Evolutionary conservation across 2,888 invertebrate genomes (phyloP), one percentile per base, ranked within the genome.

Genomic region (Amblyjoppa proteus): DNA sequence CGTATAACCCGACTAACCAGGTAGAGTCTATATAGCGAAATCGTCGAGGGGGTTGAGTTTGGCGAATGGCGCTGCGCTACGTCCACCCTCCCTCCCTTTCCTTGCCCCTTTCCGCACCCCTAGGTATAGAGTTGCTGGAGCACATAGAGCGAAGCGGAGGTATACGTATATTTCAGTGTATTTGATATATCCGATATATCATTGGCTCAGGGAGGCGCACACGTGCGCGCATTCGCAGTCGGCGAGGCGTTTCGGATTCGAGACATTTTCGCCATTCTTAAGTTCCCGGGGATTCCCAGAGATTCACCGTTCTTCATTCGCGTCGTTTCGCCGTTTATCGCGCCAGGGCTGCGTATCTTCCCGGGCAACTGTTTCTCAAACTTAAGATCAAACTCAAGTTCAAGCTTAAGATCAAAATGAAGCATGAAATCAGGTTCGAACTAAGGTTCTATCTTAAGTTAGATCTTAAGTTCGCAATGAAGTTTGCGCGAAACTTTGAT

Each of bases 111-210:
- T 28, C 53, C 49, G 41, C 73, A 11, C 53, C 4, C 5, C 38
- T 34, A 28, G n/a, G 31, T 28, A 25, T 6, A 41, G 20, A n/a
- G 38, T 49, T 34, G 6, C 13, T 71, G 49, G 56, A 74, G 28
- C 41, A 16, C 49, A 16, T 49, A 38, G 13, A 25, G n/a, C n/a
- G 11, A 31, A 20, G 38, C 38, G 9, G 20, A 61, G 81, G 51
- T 71, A 81, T 71, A 81, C 73, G 66, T 81, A 81, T 61, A 86
- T 74, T 74, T 68, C 49, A 28, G 53, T 69, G 66, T 77, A 80
- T 80, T 81, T 41, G 61, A 80, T 80, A 74, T 84, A 81, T 84
- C 64, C 73, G 84, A 84, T 84, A 81, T 77, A 81, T 77, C 80
- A 80, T 69, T 49, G 38, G 49, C 51, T 68, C 45, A 53, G 58